phyloP scores from a whole-genome alignment of 2,888 invertebrate species.

The Rhimphoctona megacephalus region DNA sequence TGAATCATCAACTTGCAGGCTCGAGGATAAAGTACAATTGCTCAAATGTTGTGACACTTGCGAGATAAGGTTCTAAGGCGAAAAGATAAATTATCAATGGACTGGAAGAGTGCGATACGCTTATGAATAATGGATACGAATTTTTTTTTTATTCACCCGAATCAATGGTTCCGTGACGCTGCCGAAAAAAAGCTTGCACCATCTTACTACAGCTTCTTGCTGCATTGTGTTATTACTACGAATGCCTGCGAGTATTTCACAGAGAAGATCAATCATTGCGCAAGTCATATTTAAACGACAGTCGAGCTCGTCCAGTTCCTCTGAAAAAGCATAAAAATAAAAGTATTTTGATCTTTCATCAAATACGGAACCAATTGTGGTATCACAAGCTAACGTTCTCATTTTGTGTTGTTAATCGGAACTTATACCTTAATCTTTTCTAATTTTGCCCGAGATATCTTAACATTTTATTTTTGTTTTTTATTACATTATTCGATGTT shows the following conservation, averaged over 20 bases:
- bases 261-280: constrained; percentile 84
- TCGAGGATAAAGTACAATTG: constrained; percentile 66
- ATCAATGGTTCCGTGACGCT: constrained; percentile 82
- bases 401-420: too few relatives aligned
- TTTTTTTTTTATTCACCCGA: constrained; percentile 69
- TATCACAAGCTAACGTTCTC: too few relatives aligned
- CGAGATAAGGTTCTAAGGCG: constrained; percentile 73
- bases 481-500: too few relatives aligned
- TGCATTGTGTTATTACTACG: constrained; percentile 83
- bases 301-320: constrained; percentile 86
- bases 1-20: constrained; percentile 66
- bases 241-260: constrained; percentile 85
- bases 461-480: not conserved
- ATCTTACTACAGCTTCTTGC: constrained; percentile 86
- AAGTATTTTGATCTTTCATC: not conserved
- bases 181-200: constrained; percentile 84
- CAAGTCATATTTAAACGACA: constrained; percentile 85
- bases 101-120: not conserved
- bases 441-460: too few relatives aligned
- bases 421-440: too few relatives aligned
- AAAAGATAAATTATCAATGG: not conserved
- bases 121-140: not conserved
- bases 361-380: too few relatives aligned
- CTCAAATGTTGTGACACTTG: constrained; percentile 66
- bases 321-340: constrained; percentile 76